Evolutionary conservation across 1,140 invertebrate species (phyloP), one percentile per base, ranked within the genome.

Genomic region (Polypedilum pembai): DNA sequence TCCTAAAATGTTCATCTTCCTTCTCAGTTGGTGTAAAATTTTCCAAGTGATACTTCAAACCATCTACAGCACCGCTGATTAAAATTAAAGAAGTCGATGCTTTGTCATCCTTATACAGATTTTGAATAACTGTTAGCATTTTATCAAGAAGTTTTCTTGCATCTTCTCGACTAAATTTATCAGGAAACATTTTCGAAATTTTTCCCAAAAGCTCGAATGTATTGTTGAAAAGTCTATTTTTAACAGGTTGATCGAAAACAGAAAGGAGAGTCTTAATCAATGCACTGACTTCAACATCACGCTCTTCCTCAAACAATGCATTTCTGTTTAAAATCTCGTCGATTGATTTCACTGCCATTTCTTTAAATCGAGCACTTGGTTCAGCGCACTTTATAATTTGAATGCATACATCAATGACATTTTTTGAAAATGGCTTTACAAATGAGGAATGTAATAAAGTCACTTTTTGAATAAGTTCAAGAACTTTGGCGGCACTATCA

Each of bases 401-500:
- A 3, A 21, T 20, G 7, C 65, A 21, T 3, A 21, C 65, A 18
- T 69, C 20, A 3, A 18, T 18, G 0, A 69, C 0, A 21, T 69
- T 20, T 5, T 69, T 69, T 1, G 20, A 8, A 5, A 20, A 21
- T 18, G 17, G 17, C 20, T 18, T 69, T 1, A 21, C 20, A 69
- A 18, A 20, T 69, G 17, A 3, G 7, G 65, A 8, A 69, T 20
- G 17, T 10, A 20, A 18, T 20, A 8, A 8, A 0, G 10, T 21
- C 18, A 69, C 18, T 10, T 69, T 69, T 8, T 69, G 65, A 20
- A 69, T 69, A 8, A 69, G 15, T 18, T 69, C 65, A 20, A 69
- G 18, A 1, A 20, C 18, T 8, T 18, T 20, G 12, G n/a, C n/a
- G 12, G 45, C 45, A 15, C 45, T 1, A 15, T 56, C 45, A 89